A percentile compares a stretch with the other conserved stretches of the same genome.
Evolutionary conservation across 2,797 vertebrate species (phyloP).

Genomic region (Scolopax bukidnonensis): DNA sequence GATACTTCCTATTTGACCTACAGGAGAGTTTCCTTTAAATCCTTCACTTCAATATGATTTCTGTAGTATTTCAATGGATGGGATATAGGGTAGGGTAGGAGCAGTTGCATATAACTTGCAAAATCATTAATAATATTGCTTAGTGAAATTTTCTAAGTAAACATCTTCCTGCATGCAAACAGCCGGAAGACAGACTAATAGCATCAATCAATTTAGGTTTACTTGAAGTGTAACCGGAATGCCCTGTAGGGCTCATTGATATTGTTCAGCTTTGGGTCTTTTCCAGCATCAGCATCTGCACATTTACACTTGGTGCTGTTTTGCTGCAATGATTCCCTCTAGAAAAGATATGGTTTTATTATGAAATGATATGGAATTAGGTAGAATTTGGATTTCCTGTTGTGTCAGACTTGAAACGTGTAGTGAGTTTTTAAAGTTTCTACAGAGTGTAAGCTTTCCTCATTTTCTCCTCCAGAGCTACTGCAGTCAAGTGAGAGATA

Average conservation of each 20-base stretch:
- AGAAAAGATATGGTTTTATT: not conserved
- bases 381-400: not conserved
- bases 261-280: not conserved
- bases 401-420: not conserved
- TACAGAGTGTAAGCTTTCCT: not conserved
- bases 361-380: not conserved
- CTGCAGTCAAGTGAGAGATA: not conserved
- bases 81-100: not conserved
- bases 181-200: not conserved
- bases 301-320: not conserved
- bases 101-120: not conserved
- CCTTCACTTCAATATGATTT: not conserved
- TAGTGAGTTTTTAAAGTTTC: not conserved
- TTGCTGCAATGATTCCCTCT: not conserved
- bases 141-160: not conserved
- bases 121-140: not conserved
- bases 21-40: not conserved
- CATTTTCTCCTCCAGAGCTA: not conserved
- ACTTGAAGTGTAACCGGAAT: not conserved
- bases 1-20: not conserved
- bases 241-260: not conserved
- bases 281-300: not conserved
- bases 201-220: not conserved
- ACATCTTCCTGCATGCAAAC: not conserved
- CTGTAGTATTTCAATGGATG: not conserved